Conservation (phyloP, 1,140 invertebrate genomes). For the Rhizoglyphus robini region DNA sequence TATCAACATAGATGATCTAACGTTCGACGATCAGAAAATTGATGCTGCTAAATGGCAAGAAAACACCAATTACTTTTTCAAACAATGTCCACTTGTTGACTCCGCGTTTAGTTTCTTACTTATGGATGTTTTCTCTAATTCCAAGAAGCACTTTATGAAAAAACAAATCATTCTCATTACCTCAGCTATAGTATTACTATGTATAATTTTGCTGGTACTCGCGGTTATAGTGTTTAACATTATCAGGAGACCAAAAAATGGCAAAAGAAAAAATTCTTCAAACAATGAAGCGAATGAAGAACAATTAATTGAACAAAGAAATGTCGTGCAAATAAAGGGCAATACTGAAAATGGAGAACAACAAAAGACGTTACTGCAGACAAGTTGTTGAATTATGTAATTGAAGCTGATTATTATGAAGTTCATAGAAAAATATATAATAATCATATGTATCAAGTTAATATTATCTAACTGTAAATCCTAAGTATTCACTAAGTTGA, state of each 20-base stretch:
- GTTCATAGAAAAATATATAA: no score
- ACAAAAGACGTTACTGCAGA: neutral
- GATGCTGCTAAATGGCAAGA: neutral
- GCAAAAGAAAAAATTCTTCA: no score
- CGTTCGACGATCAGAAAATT: neutral
- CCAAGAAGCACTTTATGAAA: neutral
- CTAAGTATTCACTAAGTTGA: no score
- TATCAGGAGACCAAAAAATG: neutral
- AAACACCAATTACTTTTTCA: neutral
- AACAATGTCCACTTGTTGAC: neutral
- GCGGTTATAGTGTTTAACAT: neutral
- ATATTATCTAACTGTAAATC: no score
- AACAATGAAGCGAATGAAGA: no score
- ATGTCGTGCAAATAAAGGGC: neutral
- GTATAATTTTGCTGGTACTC: neutral
- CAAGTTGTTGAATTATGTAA: conserved; percentile 5
- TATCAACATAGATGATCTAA: neutral
- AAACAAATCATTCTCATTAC: neutral
- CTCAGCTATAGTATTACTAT: neutral
- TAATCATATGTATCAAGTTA: no score
- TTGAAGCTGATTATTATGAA: no score
- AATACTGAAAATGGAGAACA: neutral
- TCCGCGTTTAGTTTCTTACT: neutral
- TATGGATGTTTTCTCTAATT: neutral
- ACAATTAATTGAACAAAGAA: neutral